Percentiles rank a stretch among this genome's conserved stretches.
phyloP scores from a whole-genome alignment of 2,113 vertebrate genomes.

The Actenoides lindsayi region DNA sequence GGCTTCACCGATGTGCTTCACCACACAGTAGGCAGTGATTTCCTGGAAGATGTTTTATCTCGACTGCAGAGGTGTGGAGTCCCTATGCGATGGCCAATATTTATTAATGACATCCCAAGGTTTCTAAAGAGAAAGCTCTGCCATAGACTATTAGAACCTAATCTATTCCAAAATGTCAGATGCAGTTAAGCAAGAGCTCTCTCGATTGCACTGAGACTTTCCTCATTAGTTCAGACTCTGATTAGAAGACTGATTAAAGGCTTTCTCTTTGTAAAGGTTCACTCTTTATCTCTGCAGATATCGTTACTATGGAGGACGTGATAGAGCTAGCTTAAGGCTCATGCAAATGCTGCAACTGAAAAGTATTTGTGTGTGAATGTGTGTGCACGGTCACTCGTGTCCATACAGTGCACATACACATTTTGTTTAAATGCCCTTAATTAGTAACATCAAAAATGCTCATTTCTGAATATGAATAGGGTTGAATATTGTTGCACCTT shows the following conservation, averaged over 20 bases:
- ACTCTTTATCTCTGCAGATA: slow-evolving; percentile 42
- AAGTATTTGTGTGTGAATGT: neutral
- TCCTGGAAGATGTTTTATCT: slow-evolving; percentile 70
- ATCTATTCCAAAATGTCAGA: slow-evolving; percentile 60
- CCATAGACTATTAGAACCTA: slow-evolving; percentile 32
- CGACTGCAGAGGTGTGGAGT: slow-evolving; percentile 38
- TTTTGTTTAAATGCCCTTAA: neutral
- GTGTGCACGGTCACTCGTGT: neutral
- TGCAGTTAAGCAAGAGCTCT: slow-evolving; percentile 38
- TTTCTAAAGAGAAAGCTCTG: slow-evolving; percentile 32
- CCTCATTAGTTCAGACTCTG: slow-evolving; percentile 36
- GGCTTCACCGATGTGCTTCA: slow-evolving; percentile 66
- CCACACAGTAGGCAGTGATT: slow-evolving; percentile 62
- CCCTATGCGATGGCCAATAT: slow-evolving; percentile 36
- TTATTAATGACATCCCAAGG: slow-evolving; percentile 65
- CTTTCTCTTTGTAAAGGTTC: slow-evolving; percentile 46
- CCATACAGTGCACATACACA: neutral
- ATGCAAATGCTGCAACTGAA: neutral
- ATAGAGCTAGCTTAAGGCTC: slow-evolving; percentile 8
- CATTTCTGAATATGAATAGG: neutral
- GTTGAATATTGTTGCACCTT: neutral
- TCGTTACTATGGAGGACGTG: neutral
- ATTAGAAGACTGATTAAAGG: slow-evolving; percentile 56
- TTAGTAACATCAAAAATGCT: neutral
- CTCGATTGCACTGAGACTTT: neutral